These are phyloP conservation scores for Microplitis deprimator DNA, from an alignment of 2,888 invertebrate genomes.

Conservation along the genomic window DNA sequence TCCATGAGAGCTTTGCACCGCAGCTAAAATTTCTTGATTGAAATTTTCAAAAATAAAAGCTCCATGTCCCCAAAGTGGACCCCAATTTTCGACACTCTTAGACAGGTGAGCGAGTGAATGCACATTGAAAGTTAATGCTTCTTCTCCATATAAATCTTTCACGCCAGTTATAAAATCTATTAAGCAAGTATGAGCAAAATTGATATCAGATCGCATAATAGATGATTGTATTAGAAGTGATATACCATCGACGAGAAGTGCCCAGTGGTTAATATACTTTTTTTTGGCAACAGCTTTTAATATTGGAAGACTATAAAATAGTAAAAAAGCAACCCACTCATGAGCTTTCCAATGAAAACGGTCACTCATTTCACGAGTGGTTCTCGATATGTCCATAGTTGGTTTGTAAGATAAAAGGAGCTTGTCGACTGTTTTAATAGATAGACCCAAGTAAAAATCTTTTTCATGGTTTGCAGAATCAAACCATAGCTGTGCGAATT, in stretches of 20 bases:
- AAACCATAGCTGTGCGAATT: slow-evolving; percentile 35
- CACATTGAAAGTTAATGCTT: neutral
- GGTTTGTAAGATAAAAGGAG: neutral
- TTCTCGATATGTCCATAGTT: neutral
- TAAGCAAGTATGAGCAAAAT: neutral
- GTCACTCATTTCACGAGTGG: slow-evolving; percentile 25
- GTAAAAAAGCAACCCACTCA: slow-evolving; percentile 32
- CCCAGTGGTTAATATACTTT: neutral
- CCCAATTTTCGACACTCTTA: neutral
- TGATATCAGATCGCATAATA: neutral
- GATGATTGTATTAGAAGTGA: neutral
- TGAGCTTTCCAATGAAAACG: slow-evolving; percentile 20
- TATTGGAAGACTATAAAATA: slow-evolving; percentile 36
- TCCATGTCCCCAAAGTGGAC: neutral
- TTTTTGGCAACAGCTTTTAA: slow-evolving; percentile 1
- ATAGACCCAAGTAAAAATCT: slow-evolving; percentile 25
- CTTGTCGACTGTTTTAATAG: neutral
- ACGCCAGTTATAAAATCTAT: neutral
- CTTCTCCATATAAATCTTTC: slow-evolving; percentile 3
- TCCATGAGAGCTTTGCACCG: neutral
- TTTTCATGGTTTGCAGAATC: neutral
- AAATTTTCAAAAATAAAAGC: neutral
- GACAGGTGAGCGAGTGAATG: neutral
- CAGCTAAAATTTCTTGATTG: neutral
- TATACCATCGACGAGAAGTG: neutral